These are phyloP conservation scores for Sturnus vulgaris DNA, from an alignment of 2,113 vertebrate genomes.

Conservation along the genomic window DNA sequence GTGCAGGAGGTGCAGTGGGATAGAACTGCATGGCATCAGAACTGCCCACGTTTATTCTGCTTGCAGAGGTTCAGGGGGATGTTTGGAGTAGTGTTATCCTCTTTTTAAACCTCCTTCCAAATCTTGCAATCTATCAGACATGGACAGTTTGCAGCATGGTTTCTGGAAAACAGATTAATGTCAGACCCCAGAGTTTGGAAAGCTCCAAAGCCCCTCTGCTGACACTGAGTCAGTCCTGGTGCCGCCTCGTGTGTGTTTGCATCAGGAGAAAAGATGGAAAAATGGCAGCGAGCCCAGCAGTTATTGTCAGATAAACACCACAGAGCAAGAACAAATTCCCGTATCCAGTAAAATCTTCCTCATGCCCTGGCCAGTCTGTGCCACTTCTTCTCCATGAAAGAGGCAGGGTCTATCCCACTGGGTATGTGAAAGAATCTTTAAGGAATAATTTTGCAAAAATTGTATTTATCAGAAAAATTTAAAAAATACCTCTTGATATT, in stretches of 20 bases:
- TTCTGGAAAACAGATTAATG: background rate
- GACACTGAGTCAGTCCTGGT: background rate
- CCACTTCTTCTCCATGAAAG: background rate
- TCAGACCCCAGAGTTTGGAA: fast-evolving
- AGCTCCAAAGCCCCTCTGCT: background rate
- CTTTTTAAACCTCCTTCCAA: background rate
- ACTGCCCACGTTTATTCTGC: fast-evolving
- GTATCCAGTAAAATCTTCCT: background rate
- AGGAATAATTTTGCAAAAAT: background rate
- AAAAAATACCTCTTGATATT: fast-evolving
- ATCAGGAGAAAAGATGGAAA: background rate
- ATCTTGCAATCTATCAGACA: background rate
- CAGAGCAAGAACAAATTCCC: background rate
- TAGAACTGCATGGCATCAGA: background rate
- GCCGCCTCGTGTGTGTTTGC: background rate
- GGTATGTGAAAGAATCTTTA: background rate
- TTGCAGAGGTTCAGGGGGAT: background rate
- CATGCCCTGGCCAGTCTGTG: background rate
- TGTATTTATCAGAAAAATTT: background rate
- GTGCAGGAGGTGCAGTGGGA: background rate
- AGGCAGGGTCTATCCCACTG: background rate
- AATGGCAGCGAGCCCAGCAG: background rate
- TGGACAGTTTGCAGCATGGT: background rate
- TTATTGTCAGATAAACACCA: background rate
- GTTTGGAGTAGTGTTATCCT: background rate